A percentile compares a stretch with the other conserved stretches of the same genome.
Conservation (phyloP, 2,113 vertebrate species). For the Paramormyrops kingsleyae region DNA sequence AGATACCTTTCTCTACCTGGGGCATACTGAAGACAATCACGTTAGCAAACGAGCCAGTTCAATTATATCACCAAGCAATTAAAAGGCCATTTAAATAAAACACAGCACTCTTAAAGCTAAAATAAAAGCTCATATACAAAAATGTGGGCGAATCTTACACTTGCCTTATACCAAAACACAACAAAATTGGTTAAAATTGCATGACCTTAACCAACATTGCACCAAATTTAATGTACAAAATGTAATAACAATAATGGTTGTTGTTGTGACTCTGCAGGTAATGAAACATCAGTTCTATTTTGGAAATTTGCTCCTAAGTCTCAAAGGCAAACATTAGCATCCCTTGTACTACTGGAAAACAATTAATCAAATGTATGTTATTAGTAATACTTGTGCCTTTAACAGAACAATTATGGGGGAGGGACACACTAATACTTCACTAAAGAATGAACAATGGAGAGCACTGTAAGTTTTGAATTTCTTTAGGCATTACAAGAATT, state of each 20-base stretch:
- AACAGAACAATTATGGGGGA: not conserved
- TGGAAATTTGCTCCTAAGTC: not conserved
- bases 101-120: not conserved
- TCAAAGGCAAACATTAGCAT: not conserved
- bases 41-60: not conserved
- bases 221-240: not conserved
- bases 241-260: not conserved
- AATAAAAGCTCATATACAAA: not conserved
- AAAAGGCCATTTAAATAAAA: not conserved
- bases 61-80: not conserved
- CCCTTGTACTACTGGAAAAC: not conserved
- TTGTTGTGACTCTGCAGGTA: not conserved
- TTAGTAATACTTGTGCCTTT: not conserved
- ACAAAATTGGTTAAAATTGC: not conserved
- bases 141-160: not conserved
- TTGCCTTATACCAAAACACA: not conserved
- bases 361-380: not conserved
- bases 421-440: not conserved
- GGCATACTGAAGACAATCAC: not conserved
- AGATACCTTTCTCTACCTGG: not conserved
- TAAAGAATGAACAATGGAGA: not conserved
- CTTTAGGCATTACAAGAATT: not conserved
- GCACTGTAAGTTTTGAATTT: not conserved
- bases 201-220: not conserved
- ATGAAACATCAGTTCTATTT: not conserved